Evolutionary conservation across 2,113 vertebrate species (phyloP).

Genomic region (Monopterus albus): DNA sequence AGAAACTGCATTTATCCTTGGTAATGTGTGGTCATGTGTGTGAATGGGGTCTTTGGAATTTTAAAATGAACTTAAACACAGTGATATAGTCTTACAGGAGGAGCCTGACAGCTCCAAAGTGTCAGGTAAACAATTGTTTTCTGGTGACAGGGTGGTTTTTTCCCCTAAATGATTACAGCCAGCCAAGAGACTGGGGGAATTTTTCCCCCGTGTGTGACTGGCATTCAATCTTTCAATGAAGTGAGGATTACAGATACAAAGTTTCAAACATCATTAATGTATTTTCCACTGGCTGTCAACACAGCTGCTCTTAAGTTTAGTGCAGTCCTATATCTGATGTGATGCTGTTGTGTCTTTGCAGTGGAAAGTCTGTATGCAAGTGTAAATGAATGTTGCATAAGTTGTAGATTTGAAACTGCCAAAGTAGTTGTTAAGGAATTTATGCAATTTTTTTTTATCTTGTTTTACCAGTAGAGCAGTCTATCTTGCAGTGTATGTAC

Average conservation of each 20-base stretch:
- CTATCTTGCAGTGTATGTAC: too few species aligned
- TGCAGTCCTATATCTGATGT: background rate
- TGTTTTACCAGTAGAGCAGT: background rate
- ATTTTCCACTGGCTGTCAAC: background rate
- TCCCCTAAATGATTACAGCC: too few species aligned
- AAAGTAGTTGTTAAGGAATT: background rate
- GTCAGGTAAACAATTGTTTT: background rate
- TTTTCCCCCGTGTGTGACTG: too few species aligned
- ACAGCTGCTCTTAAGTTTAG: background rate
- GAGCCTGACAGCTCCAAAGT: background rate
- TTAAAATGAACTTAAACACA: background rate
- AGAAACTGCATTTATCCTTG: background rate
- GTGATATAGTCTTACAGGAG: background rate
- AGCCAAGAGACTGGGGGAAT: too few species aligned
- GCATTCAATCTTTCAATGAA: too few species aligned
- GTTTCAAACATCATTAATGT: background rate
- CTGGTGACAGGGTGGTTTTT: background rate
- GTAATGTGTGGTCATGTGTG: background rate
- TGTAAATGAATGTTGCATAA: background rate
- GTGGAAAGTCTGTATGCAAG: background rate
- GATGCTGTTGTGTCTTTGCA: constrained; percentile 1
- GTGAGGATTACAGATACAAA: background rate
- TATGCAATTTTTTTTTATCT: background rate
- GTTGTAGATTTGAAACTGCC: background rate
- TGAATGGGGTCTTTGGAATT: background rate